A percentile compares a stretch with the other conserved stretches of the same genome.
phyloP scores from a whole-genome alignment of 2,888 invertebrate species.

The Amiota communis region DNA sequence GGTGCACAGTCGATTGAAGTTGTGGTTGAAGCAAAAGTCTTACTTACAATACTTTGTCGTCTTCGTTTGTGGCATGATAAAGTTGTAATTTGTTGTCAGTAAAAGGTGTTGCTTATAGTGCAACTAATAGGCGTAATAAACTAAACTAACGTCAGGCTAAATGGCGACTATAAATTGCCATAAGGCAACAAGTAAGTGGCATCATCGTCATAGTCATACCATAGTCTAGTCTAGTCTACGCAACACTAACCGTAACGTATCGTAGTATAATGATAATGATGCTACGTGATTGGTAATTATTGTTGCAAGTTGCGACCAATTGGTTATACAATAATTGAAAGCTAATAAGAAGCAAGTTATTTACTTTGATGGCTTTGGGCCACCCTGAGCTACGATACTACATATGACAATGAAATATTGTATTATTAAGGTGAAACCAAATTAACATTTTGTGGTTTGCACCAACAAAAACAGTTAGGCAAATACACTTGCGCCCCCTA shows the following conservation, averaged over 20 bases:
- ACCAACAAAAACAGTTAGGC: not conserved
- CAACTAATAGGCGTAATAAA: constrained; percentile 65
- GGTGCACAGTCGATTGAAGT: constrained; percentile 23
- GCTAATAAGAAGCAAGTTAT: not conserved
- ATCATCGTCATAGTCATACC: too few species aligned
- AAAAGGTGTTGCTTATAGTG: constrained; percentile 68
- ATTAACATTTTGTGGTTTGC: not conserved
- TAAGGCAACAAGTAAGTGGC: not conserved
- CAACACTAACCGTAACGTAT: too few species aligned
- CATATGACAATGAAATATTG: not conserved
- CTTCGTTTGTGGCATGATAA: constrained; percentile 65
- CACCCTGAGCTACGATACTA: too few species aligned
- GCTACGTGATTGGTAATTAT: not conserved
- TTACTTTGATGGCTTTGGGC: not conserved
- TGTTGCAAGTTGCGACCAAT: not conserved
- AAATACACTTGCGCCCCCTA: not conserved
- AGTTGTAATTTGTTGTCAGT: constrained; percentile 67
- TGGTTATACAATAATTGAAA: constrained; percentile 2
- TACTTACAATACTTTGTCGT: constrained; percentile 19
- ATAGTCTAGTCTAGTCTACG: too few species aligned
- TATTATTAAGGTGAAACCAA: not conserved
- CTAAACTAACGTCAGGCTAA: constrained; percentile 51
- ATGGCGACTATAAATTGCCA: constrained; percentile 9
- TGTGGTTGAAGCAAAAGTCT: not conserved
- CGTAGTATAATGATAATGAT: not conserved